These are phyloP conservation scores for Achroia grisella DNA, from an alignment of 1,140 invertebrate species.

Conservation along the genomic window DNA sequence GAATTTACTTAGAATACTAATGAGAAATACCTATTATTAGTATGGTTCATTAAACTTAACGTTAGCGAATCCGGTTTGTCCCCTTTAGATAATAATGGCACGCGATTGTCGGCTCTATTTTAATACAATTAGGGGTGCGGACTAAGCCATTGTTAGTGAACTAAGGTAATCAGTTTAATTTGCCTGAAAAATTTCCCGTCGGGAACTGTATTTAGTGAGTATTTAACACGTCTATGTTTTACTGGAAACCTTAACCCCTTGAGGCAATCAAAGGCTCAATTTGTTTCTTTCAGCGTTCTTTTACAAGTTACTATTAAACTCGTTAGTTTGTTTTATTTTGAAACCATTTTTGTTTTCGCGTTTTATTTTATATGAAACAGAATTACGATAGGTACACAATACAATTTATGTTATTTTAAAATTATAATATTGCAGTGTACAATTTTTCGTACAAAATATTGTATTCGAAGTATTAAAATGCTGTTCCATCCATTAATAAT, in stretches of 20 bases:
- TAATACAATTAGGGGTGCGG: conserved; percentile 36
- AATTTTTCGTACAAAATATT: too few species aligned
- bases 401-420: too few species aligned
- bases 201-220: conserved; percentile 24
- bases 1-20: conserved; percentile 12
- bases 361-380: too few species aligned
- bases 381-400: too few species aligned
- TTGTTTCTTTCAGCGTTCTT: background rate
- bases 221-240: conserved; percentile 7
- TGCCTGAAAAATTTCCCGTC: conserved; percentile 32
- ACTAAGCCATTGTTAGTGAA: conserved; percentile 26
- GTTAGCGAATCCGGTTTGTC: conserved; percentile 37
- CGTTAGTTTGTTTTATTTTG: too few species aligned
- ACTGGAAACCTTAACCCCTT: too few species aligned
- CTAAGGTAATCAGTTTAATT: conserved; percentile 41
- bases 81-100: conserved; percentile 20
- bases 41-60: conserved; percentile 60
- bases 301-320: background rate
- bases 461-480: too few species aligned
- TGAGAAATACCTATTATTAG: conserved; percentile 30
- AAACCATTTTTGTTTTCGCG: too few species aligned
- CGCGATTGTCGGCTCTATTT: conserved; percentile 40
- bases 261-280: too few species aligned
- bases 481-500: too few species aligned
- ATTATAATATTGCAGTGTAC: too few species aligned